Evolutionary conservation across 2,888 invertebrate genomes (phyloP), one percentile per base, ranked within the genome.

Genomic region (Pammene aurita): DNA sequence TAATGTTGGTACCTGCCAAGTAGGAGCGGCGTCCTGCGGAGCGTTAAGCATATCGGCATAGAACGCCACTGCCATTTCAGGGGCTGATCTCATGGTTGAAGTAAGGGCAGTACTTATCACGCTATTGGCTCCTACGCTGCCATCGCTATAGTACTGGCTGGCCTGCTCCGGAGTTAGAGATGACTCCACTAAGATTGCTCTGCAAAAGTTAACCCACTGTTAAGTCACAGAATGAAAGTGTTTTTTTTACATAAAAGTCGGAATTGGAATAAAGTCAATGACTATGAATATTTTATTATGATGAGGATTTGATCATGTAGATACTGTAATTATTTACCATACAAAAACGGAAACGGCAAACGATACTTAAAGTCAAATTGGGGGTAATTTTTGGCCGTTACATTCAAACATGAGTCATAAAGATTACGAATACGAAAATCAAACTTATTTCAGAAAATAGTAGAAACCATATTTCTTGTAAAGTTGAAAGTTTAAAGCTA

Each of bases 141-240:
- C 83, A 10, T 87, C 84, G 0, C 79, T 81, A 71, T 89, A 90
- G 76, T 88, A 90, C 34, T 72, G 78, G 0, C 84, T 80, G 9
- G 89, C 81, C 11, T 75, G 68, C 41, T 80, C 81, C 13, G 84
- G 75, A 7, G 62, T 73, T 6, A 89, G 69, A 7, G 80, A 77
- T 0, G 88, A 80, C 58, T 90, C 89, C 10, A 85, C 88, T 48
- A 92, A 72, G 67, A 90, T 84, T 4, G 81, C 84, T 11, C 91
- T 34, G 54, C 1, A 54, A 14, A 7, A 26, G 26, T 26, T 26
- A 4, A n/a, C n/a, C n/a, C n/a, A n/a, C n/a, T n/a, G n/a, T n/a
- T n/a, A n/a, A n/a, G n/a, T n/a, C n/a, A n/a, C n/a, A n/a, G n/a
- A n/a, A n/a, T n/a, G n/a, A n/a, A n/a, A n/a, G n/a, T 41, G 11